phyloP scores from a whole-genome alignment of 2,888 invertebrate species.

The Caenorhabditis zanzibari region DNA sequence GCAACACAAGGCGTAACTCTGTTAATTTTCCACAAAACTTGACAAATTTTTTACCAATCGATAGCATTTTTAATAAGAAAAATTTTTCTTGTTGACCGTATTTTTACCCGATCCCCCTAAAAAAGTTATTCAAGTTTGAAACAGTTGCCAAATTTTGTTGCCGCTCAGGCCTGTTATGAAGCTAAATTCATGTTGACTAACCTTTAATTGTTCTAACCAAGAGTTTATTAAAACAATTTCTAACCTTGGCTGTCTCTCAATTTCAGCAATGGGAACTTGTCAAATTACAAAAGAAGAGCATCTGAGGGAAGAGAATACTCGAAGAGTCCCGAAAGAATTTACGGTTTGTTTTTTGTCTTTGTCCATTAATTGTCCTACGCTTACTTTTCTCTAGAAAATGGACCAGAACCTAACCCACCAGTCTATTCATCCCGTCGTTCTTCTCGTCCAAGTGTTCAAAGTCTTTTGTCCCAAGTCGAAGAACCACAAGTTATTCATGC shows the following conservation, averaged over 20 bases:
- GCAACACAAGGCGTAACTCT: no score
- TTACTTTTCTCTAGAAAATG: conserved; percentile 54
- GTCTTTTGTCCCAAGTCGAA: conserved; percentile 63
- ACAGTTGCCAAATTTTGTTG: no score
- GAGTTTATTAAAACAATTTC: not conserved
- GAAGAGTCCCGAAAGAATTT: conserved; percentile 43
- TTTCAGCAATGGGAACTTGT: conserved; percentile 36
- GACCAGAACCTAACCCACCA: conserved; percentile 12
- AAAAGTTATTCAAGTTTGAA: no score
- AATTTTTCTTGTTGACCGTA: no score
- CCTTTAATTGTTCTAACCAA: not conserved
- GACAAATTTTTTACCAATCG: no score
- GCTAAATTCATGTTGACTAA: no score
- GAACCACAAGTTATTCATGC: conserved; percentile 9
- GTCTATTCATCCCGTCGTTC: conserved; percentile 40
- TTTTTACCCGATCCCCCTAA: no score
- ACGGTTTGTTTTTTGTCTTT: conserved; percentile 31
- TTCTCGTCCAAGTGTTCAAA: conserved; percentile 65
- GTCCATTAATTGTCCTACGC: not conserved
- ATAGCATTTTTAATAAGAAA: no score
- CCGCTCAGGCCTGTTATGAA: no score
- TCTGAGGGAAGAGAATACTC: conserved; percentile 37
- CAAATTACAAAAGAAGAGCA: conserved; percentile 31
- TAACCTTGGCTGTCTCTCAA: not conserved
- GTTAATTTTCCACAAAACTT: no score